Base-by-base conservation (phyloP, 2,888 invertebrate species). In the Tipula lateralis region DNA sequence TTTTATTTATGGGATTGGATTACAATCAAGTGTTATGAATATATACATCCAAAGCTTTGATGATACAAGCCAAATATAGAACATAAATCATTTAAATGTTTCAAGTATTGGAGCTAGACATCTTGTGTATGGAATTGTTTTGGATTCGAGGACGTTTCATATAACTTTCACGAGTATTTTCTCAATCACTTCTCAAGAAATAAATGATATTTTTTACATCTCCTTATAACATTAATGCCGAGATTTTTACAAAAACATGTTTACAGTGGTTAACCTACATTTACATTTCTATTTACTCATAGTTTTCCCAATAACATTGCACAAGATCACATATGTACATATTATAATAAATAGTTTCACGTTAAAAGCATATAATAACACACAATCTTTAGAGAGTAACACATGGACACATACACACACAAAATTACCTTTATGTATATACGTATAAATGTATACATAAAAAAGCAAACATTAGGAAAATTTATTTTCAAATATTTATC, bases 401-500 rank as follows among this genome's bases (percentile, higher is more conserved):
- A n/a, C n/a, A n/a, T n/a, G n/a, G n/a, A n/a, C n/a, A n/a, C n/a
- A n/a, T n/a, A n/a, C n/a, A n/a, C n/a, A 50, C 44, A n/a, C 44
- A 50, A 16, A 44, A 50, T 16, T 50, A 50, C 44, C 16, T 44
- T 44, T 44, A 0, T 44, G 16, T 0, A 44, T 1, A 34, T 6
- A 39, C 39, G 13, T 4, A 6, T 32, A 32, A 4, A 32, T 32
- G 6, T 32, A 32, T 32, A 32, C 6, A 32, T 32, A 50, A 16
- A 36, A 36, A 36, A 50, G 16, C 44, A 50, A 50, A 50, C 44
- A 50, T 50, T 50, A 50, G 44, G 44, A 50, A 50, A 50, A 50
- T 50, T 50, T 50, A 50, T 50, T 50, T 50, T 50, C 44, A 50
- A 50, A 50, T 50, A 50, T 50, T 50, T 50, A 50, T 50, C 44